Evolutionary conservation across 2,888 invertebrate genomes (phyloP).

Genomic region (Athripsodes cinereus): DNA sequence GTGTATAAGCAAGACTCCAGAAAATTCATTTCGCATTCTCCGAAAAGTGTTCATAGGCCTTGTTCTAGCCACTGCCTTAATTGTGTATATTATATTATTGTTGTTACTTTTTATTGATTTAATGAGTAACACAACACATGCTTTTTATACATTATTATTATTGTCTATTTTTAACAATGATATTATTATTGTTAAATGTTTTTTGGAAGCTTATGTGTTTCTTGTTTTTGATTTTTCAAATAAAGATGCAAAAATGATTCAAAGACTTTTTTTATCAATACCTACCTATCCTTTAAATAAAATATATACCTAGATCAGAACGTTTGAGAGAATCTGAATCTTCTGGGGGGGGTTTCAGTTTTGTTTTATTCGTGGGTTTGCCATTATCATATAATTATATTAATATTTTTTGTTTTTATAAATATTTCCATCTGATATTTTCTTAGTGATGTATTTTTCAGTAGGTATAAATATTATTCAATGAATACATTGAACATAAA

Average conservation of each 20-base stretch:
- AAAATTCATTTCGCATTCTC: no score
- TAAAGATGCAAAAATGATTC: background rate
- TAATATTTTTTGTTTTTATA: slow-evolving; percentile 30
- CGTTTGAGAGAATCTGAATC: background rate
- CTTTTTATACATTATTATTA: background rate
- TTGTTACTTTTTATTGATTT: background rate
- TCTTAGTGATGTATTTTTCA: no score
- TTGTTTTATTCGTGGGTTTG: slow-evolving; percentile 35
- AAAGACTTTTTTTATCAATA: background rate
- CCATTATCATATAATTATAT: slow-evolving; percentile 17
- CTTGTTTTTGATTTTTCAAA: slow-evolving; percentile 1
- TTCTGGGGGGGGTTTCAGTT: background rate
- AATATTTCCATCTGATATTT: slow-evolving; percentile 29
- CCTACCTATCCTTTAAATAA: background rate
- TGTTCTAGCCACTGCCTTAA: no score
- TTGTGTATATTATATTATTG: background rate
- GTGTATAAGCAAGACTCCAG: no score
- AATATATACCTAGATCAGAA: no score
- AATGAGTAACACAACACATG: background rate
- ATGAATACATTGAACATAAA: no score
- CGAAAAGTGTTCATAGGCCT: no score
- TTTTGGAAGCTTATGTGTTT: background rate
- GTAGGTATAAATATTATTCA: no score
- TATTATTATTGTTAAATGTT: background rate
- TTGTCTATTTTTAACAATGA: background rate